A percentile compares a stretch with the other conserved stretches of the same genome.
These are phyloP conservation scores for Drosophila ironensis DNA, from an alignment of 1,140 invertebrate species.

Conservation along the genomic window DNA sequence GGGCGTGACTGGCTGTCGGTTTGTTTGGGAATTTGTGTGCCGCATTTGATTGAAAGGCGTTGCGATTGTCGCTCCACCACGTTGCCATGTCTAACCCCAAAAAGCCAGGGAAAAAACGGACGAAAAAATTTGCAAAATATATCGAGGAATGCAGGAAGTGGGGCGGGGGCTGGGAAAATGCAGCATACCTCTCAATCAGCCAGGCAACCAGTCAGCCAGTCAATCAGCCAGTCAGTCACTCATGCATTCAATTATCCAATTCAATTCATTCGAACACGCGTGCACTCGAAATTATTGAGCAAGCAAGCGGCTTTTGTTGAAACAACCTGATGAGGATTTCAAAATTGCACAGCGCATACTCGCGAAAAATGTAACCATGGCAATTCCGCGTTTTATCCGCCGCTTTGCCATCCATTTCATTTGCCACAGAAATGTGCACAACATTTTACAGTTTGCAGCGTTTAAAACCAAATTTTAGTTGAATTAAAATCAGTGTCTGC, in stretches of 20 bases:
- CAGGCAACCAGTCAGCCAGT: constrained; percentile 31
- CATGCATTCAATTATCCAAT: constrained; percentile 53
- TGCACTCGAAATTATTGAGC: constrained; percentile 47
- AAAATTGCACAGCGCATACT: constrained; percentile 15
- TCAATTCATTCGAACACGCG: constrained; percentile 49
- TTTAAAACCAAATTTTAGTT: constrained; percentile 5
- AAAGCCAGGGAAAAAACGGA: not conserved
- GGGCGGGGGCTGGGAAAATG: not conserved
- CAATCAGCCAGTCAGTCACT: constrained; percentile 39
- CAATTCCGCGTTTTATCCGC: not conserved
- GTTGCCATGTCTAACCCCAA: constrained; percentile 33
- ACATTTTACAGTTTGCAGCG: not conserved
- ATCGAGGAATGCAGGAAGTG: constrained; percentile 8
- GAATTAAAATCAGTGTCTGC: not conserved
- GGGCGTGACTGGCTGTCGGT: constrained; percentile 27
- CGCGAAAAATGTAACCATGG: not conserved
- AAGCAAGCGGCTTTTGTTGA: constrained; percentile 30
- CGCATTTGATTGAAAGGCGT: constrained; percentile 70
- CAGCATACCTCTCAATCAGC: constrained; percentile 36
- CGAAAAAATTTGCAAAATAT: constrained; percentile 10
- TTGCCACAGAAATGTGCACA: not conserved
- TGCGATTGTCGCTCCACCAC: constrained; percentile 44
- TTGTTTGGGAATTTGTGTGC: constrained; percentile 62
- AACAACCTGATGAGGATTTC: constrained; percentile 31
- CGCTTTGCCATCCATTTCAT: not conserved